Evolutionary conservation across 2,113 vertebrate genomes (phyloP), one percentile per base, ranked within the genome.

Genomic region (Toxotes jaculatrix): DNA sequence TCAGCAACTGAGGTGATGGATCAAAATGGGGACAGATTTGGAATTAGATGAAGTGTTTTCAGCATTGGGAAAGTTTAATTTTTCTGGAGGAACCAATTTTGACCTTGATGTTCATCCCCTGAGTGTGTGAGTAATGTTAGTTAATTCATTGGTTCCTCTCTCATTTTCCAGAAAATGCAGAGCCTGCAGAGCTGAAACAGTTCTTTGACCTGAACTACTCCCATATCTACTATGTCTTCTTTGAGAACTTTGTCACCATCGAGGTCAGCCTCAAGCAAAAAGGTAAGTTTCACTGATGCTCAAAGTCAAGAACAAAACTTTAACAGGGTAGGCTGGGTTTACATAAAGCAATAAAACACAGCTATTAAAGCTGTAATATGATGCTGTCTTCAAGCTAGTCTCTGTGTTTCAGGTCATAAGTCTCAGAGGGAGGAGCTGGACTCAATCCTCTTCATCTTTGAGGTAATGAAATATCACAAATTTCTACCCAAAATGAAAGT

Each of bases 371-470:
- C 31, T 17, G 14, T 21, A 7, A 51, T 6, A 2, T 11, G 23
- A 21, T 60, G 57, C 7, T 51, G 4, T 71, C 2, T 56, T 77
- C 0, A 62, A 36, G 11, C 31, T 11, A 0, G 7, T 83, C 27
- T 72, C 9, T 77, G 14, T 89, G 47, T 93, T 94, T 77, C 91
- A 99, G 98, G 97, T 94, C 98, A 99, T 91, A 99, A 99, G 88
- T 99, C 98, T 72, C 98, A 99, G 90, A 97, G 98, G 88, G 98
- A 99, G 91, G 98, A 99, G 91, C 94, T 99, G 90, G 98, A 99
- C 96, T 98, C 97, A 70, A 99, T 99, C 93, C 97, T 99, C 92
- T 99, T 98, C 95, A 99, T 99, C 95, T 99, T 99, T 95, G 98
- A 99, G 97, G 98, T 99, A 96, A 95, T 21, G 12, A 4, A 75